These are phyloP conservation scores for Pollenia griseotomentosa DNA, from an alignment of 2,888 invertebrate species.

Conservation along the genomic window DNA sequence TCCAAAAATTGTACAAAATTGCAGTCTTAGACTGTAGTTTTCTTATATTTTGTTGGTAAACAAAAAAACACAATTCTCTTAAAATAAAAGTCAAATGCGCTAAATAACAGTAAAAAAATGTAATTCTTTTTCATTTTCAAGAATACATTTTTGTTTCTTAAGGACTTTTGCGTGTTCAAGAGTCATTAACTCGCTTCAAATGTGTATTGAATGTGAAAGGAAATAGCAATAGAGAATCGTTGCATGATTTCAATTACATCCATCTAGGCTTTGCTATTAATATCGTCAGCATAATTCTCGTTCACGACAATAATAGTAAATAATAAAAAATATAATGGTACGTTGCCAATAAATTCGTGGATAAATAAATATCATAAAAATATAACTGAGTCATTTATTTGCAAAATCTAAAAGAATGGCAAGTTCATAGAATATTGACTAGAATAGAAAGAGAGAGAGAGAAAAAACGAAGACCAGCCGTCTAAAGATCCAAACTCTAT, in stretches of 20 bases:
- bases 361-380: slow-evolving; percentile 26
- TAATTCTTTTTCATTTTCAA: slow-evolving; percentile 1
- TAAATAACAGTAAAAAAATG: background rate
- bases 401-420: background rate
- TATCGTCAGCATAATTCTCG: background rate
- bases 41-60: too few species aligned
- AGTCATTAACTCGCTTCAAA: slow-evolving; percentile 81
- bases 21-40: too few species aligned
- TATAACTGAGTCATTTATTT: slow-evolving; percentile 5
- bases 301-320: background rate
- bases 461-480: background rate
- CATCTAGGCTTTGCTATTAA: background rate
- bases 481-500: too few species aligned
- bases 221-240: slow-evolving; percentile 75
- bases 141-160: slow-evolving; percentile 40
- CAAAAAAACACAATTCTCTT: too few species aligned
- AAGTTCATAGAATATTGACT: background rate
- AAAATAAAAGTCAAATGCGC: background rate
- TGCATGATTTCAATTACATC: slow-evolving; percentile 37
- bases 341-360: background rate
- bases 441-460: background rate
- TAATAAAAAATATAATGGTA: slow-evolving; percentile 5
- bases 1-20: background rate
- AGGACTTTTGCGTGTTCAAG: slow-evolving; percentile 81
- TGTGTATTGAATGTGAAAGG: slow-evolving; percentile 78